Conservation (phyloP, 2,797 vertebrate genomes). For the Zenarchopterus dispar region DNA sequence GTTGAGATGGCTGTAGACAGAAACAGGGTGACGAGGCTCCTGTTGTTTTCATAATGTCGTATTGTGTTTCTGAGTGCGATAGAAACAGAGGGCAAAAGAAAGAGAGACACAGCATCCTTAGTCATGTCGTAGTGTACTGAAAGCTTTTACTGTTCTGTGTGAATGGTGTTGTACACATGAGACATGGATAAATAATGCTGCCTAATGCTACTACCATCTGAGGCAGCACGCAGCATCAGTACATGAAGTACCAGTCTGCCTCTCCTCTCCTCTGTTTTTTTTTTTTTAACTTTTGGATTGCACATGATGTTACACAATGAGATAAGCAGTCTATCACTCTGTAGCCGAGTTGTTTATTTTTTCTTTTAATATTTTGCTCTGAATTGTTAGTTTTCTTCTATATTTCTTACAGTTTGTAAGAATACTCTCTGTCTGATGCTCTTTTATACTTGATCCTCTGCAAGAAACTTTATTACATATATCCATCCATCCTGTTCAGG, state of each 20-base stretch:
- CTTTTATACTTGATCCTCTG: no score
- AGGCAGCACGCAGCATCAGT: constrained; percentile 40
- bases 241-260: constrained; percentile 55
- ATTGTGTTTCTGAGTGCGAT: constrained; percentile 20
- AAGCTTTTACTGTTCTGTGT: constrained; percentile 57
- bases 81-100: not conserved
- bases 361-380: not conserved
- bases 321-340: constrained; percentile 26
- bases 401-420: no score
- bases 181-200: constrained; percentile 64
- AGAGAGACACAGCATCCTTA: constrained; percentile 10
- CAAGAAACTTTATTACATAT: no score
- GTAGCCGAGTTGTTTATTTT: constrained; percentile 7
- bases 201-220: constrained; percentile 42
- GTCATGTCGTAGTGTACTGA: constrained; percentile 17
- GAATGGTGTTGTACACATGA: constrained; percentile 46
- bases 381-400: no score
- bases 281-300: constrained; percentile 11
- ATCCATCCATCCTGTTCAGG: no score
- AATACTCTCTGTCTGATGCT: no score
- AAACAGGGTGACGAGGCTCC: constrained; percentile 18
- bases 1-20: constrained; percentile 31
- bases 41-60: constrained; percentile 36
- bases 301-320: constrained; percentile 47
- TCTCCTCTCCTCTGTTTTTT: not conserved